Evolutionary conservation across 2,797 vertebrate genomes (phyloP), one percentile per base, ranked within the genome.

Genomic region (Chaenodraco wilsoni): DNA sequence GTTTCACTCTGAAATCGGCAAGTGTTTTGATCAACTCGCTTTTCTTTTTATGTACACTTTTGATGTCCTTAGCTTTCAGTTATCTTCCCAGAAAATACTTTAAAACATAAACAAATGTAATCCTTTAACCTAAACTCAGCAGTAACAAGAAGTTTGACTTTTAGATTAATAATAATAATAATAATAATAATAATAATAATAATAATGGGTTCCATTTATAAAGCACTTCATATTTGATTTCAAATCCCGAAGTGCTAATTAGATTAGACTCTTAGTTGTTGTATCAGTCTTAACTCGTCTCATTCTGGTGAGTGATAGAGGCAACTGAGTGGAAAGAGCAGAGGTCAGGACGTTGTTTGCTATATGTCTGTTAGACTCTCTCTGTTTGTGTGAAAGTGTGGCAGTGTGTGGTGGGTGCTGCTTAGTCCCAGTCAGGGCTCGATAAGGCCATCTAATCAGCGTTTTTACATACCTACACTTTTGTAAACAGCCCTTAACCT

Each of bases 391-490:
- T 40, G 48, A 63, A 44, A 41, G 31, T 69, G 62, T 49, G 50
- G 68, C 61, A 58, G 62, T 40, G 60, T 40, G 52, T 55, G 51
- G 54, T 17, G 33, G 49, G 50, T 56, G 37, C 74, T 79, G 55
- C 62, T 78, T 50, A 27, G 76, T 76, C 81, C 69, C 69, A 87
- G 82, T 78, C 83, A 56, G 45, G 61, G 33, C 68, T 78, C 50
- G 80, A 91, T 91, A 91, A 90, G 72, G 54, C 72, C 79, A 82
- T 84, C 69, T 82, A 88, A 91, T 88, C 88, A 85, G 69, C 76
- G 69, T 74, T 56, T 84, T 79, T 78, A 50, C 84, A 85, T 90
- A 85, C 87, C 82, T 72, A 55, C 74, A 66, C 68, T 65, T 82
- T 69, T 78, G 63, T 65, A 61, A 63, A 55, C 61, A 6, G 37